Evolutionary conservation across 92 coral and sea anemone genomes (phyloP).

Genomic region (Galaxea fascicularis): DNA sequence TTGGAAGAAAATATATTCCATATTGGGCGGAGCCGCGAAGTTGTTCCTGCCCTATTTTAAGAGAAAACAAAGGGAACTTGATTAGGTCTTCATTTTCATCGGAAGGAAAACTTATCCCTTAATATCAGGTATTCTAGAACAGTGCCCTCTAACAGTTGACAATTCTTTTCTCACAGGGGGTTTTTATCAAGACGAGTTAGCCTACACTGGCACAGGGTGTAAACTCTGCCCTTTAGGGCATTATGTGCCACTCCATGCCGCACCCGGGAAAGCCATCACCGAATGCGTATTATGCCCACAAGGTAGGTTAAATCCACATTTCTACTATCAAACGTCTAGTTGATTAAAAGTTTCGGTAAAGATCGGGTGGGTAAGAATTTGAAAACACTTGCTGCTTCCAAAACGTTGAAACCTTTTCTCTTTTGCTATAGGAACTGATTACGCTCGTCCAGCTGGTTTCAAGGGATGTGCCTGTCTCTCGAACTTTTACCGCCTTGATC

Average conservation of each 20-base stretch:
- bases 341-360: background rate
- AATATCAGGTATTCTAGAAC: background rate
- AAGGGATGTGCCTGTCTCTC: constrained; percentile 60
- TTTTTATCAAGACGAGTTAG: constrained; percentile 62
- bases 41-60: too few species aligned
- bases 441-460: constrained; percentile 39
- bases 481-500: constrained; percentile 55
- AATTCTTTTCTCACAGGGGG: constrained; percentile 36
- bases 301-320: constrained; percentile 28
- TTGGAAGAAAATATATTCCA: too few species aligned
- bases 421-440: constrained; percentile 45
- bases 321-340: background rate
- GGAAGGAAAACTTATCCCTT: too few species aligned
- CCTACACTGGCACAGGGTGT: constrained; percentile 58
- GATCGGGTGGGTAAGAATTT: too few species aligned
- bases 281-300: constrained; percentile 56
- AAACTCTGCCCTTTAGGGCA: constrained; percentile 54
- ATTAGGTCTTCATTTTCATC: too few species aligned
- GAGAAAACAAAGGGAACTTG: too few species aligned
- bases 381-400: background rate
- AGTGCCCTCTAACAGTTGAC: background rate
- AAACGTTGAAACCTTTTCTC: background rate
- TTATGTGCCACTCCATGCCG: constrained; percentile 28
- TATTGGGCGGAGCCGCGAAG: too few species aligned
- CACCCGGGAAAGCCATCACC: constrained; percentile 48